Evolutionary conservation across 2,888 invertebrate genomes (phyloP), one percentile per base, ranked within the genome.

Genomic region (Autographa pulchrina): DNA sequence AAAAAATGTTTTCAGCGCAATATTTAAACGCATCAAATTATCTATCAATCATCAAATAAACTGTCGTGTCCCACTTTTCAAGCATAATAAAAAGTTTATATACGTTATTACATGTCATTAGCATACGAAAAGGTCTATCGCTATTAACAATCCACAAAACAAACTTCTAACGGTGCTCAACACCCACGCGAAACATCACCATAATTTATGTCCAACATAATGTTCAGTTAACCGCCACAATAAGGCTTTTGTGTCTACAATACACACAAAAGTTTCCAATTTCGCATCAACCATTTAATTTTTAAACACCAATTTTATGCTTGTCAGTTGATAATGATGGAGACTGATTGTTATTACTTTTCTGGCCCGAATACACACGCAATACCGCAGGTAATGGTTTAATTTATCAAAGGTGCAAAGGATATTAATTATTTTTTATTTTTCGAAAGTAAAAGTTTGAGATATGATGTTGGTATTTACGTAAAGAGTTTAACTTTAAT

Each of bases 301-400:
- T 84, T 85, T 74, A 82, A 82, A 81, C 81, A 77, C 71, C 77
- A 87, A 87, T 88, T 88, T 85, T 75, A 85, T 87, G 88, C 80
- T 80, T 88, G 87, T 88, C 87, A 85, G 83, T 69, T 73, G 78
- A 74, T 75, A 80, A 85, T 80, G 76, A 72, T 76, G 72, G 72
- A 70, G 73, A 77, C 66, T 71, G 74, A 80, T 83, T 83, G 77
- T 78, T 80, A 75, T 74, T 69, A 71, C 68, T 73, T 72, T 70
- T 72, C 56, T 69, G 73, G 69, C 67, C 65, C 70, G 78, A 80
- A 78, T 74, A 69, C 75, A 78, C 75, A 79, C 71, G 73, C 75
- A 77, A 74, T 74, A 80, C 13, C 66, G 71, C 65, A 78, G 67
- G 75, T 74, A 78, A 82, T 82, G 78, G 74, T 80, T 68, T 76